Evolutionary conservation across 2,797 vertebrate genomes (phyloP).

Genomic region (Bovichtus diacanthus): DNA sequence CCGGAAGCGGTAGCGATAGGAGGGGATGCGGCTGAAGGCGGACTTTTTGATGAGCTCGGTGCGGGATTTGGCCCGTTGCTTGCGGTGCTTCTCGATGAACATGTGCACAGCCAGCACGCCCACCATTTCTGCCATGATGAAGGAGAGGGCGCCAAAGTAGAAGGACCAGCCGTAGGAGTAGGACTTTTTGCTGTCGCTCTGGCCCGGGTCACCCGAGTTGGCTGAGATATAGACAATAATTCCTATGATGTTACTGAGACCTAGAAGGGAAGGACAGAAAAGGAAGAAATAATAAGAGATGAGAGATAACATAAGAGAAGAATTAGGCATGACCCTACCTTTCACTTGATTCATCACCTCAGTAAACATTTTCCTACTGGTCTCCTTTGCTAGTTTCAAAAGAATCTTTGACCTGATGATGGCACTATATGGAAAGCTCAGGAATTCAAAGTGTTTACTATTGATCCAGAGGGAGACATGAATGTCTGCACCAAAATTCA

Average conservation of each 20-base stretch:
- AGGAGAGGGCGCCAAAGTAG: conserved; percentile 98
- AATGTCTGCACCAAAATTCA: not conserved
- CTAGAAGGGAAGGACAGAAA: conserved; percentile 72
- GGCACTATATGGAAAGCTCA: not conserved
- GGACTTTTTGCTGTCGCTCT: conserved; percentile 98
- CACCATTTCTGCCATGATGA: conserved; percentile 98
- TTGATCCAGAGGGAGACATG: not conserved
- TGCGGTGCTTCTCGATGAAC: conserved; percentile 98
- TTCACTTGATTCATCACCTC: no score
- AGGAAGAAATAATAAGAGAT: not conserved
- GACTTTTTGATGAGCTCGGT: conserved; percentile 95
- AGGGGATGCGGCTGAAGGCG: conserved; percentile 92
- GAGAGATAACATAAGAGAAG: not conserved
- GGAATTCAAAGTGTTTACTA: not conserved
- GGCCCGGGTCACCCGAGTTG: conserved; percentile 96
- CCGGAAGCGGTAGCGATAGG: conserved; percentile 96
- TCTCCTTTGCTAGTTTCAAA: no score
- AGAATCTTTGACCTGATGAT: not conserved
- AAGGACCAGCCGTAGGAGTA: conserved; percentile 99
- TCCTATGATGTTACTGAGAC: conserved; percentile 98
- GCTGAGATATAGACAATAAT: conserved; percentile 99
- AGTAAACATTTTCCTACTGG: no score
- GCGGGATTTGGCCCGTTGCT: conserved; percentile 93
- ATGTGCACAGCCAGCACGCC: conserved; percentile 98
- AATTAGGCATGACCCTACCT: not conserved